Evolutionary conservation across 2,888 invertebrate species (phyloP).

Genomic region (Urechis unicinctus): DNA sequence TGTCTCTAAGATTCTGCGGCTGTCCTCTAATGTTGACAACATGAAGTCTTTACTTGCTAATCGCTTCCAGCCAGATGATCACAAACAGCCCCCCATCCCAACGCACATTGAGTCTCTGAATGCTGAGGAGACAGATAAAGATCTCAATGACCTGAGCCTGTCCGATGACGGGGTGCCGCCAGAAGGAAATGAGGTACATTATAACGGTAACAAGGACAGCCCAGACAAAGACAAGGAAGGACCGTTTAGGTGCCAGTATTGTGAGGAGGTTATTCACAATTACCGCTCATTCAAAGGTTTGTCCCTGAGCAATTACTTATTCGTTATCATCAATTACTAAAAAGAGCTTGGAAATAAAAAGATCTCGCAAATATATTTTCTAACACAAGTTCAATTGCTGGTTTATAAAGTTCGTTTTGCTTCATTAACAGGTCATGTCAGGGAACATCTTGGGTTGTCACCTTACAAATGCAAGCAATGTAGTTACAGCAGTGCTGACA

Average conservation of each 20-base stretch:
- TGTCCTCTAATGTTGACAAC: background rate
- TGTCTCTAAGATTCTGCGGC: background rate
- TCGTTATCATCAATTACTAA: too few relatives aligned
- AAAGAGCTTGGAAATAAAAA: too few relatives aligned
- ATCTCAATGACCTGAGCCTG: background rate
- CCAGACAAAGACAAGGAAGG: slow-evolving; percentile 9
- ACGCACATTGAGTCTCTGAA: too few relatives aligned
- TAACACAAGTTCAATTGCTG: background rate
- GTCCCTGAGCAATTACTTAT: slow-evolving; percentile 8
- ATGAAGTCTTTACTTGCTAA: background rate
- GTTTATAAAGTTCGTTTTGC: too few relatives aligned
- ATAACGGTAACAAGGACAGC: background rate
- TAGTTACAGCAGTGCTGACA: slow-evolving; percentile 79
- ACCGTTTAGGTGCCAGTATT: slow-evolving; percentile 77
- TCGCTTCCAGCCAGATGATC: too few relatives aligned
- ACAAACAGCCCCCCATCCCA: too few relatives aligned
- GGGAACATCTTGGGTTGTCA: slow-evolving; percentile 67
- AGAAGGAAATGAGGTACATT: background rate
- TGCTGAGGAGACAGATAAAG: too few relatives aligned
- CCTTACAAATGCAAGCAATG: slow-evolving; percentile 92
- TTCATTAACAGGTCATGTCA: slow-evolving; percentile 16
- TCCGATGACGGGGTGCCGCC: background rate
- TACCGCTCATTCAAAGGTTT: slow-evolving; percentile 77
- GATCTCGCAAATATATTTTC: background rate
- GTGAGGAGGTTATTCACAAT: slow-evolving; percentile 80